phyloP scores from a whole-genome alignment of 2,797 vertebrate genomes.

The Pangasius mekongensis region DNA sequence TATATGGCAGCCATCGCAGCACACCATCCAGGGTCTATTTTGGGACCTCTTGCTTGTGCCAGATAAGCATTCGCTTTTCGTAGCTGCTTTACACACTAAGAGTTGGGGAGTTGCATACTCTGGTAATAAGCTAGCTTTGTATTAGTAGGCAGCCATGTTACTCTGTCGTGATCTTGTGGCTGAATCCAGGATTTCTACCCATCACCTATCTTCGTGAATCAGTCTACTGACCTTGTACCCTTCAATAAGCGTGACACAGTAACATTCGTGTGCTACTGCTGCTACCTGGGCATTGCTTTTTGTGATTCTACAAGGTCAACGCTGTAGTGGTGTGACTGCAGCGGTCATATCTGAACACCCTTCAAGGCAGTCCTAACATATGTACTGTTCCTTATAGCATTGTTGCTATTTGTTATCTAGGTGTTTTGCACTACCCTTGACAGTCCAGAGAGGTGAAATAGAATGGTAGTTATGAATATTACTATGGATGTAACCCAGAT shows the following conservation, averaged over 20 bases:
- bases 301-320: background rate
- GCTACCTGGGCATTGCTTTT: background rate
- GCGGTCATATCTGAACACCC: too few species aligned
- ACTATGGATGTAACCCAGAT: background rate
- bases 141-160: background rate
- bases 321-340: background rate
- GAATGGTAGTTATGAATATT: background rate
- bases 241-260: background rate
- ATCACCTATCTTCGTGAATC: background rate
- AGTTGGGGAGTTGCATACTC: background rate
- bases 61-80: background rate
- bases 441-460: background rate
- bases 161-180: background rate
- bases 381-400: background rate
- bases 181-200: background rate
- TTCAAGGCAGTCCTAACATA: background rate
- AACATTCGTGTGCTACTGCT: background rate
- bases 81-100: background rate
- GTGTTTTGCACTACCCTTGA: background rate
- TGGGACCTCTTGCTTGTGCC: background rate
- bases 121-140: background rate
- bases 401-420: background rate
- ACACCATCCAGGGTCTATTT: background rate
- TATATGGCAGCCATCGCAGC: background rate
- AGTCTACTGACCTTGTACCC: background rate